A percentile compares a stretch with the other conserved stretches of the same genome.
phyloP scores from a whole-genome alignment of 2,113 vertebrate genomes.

The Otocyon megalotis region DNA sequence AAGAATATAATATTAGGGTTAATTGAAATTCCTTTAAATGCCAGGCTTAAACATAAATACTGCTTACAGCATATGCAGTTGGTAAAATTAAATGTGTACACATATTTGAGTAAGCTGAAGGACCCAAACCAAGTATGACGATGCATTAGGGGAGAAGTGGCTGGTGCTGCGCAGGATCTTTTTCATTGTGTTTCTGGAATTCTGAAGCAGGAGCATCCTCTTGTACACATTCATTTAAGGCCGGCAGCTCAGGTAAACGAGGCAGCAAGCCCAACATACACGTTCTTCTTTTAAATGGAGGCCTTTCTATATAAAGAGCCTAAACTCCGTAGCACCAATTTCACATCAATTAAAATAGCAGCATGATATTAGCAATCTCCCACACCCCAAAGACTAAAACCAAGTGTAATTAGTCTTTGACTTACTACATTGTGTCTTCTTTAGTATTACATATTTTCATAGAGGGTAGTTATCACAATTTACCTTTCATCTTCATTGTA shows the following conservation, averaged over 20 bases:
- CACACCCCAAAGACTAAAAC: not conserved
- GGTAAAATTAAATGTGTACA: not conserved
- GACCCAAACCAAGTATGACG: not conserved
- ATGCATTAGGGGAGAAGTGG: not conserved
- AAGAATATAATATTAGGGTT: conserved; percentile 51
- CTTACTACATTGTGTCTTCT: conserved; percentile 62
- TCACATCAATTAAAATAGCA: not conserved
- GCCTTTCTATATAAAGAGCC: not conserved
- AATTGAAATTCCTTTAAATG: conserved; percentile 48
- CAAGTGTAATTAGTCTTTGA: conserved; percentile 76
- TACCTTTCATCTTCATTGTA: conserved; percentile 49
- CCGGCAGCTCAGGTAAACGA: not conserved
- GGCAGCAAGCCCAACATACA: conserved; percentile 27
- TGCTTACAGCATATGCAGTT: not conserved
- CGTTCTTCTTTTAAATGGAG: not conserved
- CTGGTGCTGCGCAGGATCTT: not conserved
- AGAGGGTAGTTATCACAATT: conserved; percentile 71
- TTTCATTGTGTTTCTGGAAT: not conserved
- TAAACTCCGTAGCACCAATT: not conserved
- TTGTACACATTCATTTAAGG: not conserved
- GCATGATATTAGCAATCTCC: not conserved
- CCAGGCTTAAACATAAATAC: conserved; percentile 22
- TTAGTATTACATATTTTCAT: conserved; percentile 1
- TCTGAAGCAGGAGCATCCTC: not conserved
- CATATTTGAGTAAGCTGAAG: not conserved